phyloP scores from a whole-genome alignment of 2,797 vertebrate genomes.

The Graptemys geographica region DNA sequence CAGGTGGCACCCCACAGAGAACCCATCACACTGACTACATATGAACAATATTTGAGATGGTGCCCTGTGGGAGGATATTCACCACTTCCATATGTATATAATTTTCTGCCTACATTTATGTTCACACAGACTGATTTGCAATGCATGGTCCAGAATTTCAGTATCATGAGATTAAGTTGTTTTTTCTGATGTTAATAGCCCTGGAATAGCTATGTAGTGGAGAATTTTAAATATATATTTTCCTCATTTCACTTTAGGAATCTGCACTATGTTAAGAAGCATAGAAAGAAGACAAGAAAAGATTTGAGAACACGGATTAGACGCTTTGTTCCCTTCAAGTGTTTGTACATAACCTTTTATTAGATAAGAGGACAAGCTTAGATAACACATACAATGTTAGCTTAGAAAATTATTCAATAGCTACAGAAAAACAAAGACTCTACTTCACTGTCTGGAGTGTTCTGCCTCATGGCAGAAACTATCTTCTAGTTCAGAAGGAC shows the following conservation, averaged over 20 bases:
- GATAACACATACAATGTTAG: not conserved
- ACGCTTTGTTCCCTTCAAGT: not conserved
- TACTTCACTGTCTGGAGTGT: not conserved
- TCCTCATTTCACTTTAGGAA: not conserved
- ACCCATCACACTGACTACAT: not conserved
- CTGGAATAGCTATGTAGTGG: not conserved
- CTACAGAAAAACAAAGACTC: accelerated
- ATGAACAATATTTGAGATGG: conserved; percentile 56
- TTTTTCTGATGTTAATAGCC: conserved; percentile 16
- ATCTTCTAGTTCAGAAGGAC: not conserved
- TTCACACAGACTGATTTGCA: conserved; percentile 42
- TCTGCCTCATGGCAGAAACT: not conserved
- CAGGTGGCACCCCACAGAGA: no score
- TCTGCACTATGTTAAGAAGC: not conserved
- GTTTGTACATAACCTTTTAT: not conserved
- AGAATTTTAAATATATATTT: not conserved
- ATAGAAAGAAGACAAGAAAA: conserved; percentile 1
- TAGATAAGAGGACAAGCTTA: not conserved
- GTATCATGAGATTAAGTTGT: not conserved
- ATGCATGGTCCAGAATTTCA: conserved; percentile 40
- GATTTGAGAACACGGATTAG: not conserved
- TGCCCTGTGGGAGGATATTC: conserved; percentile 46
- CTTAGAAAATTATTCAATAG: not conserved
- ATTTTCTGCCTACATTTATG: conserved; percentile 49
- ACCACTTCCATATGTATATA: conserved; percentile 44